Base-by-base conservation (phyloP, 2,888 invertebrate species). In the Amblyteles armatorius region DNA sequence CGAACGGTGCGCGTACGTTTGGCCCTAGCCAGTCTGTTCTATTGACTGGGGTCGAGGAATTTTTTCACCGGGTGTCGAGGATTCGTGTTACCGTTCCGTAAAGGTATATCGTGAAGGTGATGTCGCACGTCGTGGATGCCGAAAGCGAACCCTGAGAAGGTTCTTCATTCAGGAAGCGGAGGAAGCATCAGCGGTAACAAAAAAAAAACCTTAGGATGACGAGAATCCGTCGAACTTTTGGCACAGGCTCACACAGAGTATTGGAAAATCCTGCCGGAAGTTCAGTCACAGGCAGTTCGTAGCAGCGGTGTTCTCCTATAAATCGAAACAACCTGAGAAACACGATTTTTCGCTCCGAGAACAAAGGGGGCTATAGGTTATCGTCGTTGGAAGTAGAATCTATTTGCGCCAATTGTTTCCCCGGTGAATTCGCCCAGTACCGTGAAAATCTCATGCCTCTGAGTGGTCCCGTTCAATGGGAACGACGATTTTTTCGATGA, bases 261-360 rank as follows among this genome's bases (percentile, higher is more conserved):
- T 50, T 44, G 29, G 55, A 65, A 60, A 67, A 57, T 67, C 63
- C 71, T 76, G 65, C 60, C 36, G 68, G 55, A 73, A 48, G 57
- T 50, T 67, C 69, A 50, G 44, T 50, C 73, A 63, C 79, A 55
- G 67, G 29, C 22, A 83, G 63, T 52, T 82, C 80, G 79, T 85
- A 85, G 84, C 85, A 81, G 72, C 67, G 71, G 73, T 69, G 48
- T 69, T 55, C 40, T 67, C 33, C 19, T 65, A 40, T 65, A 52
- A n/a, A 52, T 63, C 16, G 33, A 72, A 72, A 82, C 40, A 40
- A 11, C 40, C 40, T 40, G 44, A 48, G 71, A 5, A 76, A 16
- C 33, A 74, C 65, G 9, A 82, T 78, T 78, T 78, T 81, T 36
- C 13, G 63, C 22, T 22, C 55, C 50, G 72, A 74, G 55, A 79